phyloP scores from a whole-genome alignment of 2,113 vertebrate genomes.

The Tupaia tana region DNA sequence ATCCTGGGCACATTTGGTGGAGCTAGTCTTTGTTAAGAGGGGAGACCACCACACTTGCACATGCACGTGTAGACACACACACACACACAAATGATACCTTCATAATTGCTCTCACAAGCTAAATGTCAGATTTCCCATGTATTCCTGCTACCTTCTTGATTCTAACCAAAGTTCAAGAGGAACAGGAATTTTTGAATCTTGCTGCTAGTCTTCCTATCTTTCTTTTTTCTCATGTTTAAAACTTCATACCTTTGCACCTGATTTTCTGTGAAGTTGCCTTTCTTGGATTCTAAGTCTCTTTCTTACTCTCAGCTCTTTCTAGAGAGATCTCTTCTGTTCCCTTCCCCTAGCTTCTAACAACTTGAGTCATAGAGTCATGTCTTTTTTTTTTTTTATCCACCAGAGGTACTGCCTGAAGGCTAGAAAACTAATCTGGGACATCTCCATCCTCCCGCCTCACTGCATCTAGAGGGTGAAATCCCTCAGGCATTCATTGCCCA shows the following conservation, averaged over 20 bases:
- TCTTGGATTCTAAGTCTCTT: slow-evolving; percentile 31
- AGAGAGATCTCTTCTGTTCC: slow-evolving; percentile 26
- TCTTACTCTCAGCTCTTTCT: slow-evolving; percentile 30
- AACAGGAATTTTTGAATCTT: background rate
- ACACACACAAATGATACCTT: background rate
- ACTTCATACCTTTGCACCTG: background rate
- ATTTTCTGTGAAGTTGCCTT: slow-evolving; percentile 8
- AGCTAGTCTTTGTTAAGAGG: background rate
- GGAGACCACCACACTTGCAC: background rate
- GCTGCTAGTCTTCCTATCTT: background rate
- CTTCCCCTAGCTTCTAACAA: slow-evolving; percentile 50
- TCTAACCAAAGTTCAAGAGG: background rate
- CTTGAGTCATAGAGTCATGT: background rate
- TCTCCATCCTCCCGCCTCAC: background rate
- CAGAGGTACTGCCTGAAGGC: slow-evolving; percentile 21
- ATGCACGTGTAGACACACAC: accelerated
- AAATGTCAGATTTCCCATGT: background rate
- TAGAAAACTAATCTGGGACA: background rate
- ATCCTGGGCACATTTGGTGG: background rate
- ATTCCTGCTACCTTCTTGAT: background rate
- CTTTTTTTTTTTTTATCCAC: slow-evolving; percentile 53
- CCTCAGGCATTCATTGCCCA: background rate
- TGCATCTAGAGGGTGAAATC: background rate
- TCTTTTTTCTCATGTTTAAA: slow-evolving; percentile 10
- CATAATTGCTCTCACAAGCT: background rate